Percentiles rank a stretch among this genome's conserved stretches.
Conservation (phyloP, 2,113 vertebrate genomes). For the Steatornis caripensis region DNA sequence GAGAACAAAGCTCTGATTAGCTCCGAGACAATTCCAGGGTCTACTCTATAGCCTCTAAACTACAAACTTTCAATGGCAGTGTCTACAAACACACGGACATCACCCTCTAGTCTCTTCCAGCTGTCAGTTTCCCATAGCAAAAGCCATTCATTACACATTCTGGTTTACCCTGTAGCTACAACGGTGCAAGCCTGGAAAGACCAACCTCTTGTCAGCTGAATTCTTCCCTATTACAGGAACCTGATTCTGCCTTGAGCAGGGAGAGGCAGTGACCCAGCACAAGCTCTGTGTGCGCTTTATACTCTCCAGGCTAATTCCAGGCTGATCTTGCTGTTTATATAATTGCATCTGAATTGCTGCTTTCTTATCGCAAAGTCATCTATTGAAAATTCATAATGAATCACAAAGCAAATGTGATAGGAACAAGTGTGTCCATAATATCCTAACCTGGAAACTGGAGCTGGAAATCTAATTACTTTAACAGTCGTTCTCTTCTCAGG, state of each 20-base stretch:
- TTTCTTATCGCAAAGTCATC: conserved; percentile 74
- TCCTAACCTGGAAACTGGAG: conserved; percentile 68
- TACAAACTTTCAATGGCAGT: neutral
- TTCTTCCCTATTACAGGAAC: conserved; percentile 49
- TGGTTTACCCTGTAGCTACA: conserved; percentile 35
- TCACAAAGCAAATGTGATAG: conserved; percentile 69
- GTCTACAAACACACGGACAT: neutral
- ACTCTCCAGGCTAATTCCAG: conserved; percentile 70
- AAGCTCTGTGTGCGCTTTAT: conserved; percentile 68
- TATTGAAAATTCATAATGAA: conserved; percentile 78
- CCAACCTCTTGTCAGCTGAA: conserved; percentile 45
- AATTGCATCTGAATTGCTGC: conserved; percentile 71
- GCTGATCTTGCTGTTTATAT: conserved; percentile 77
- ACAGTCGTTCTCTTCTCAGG: conserved; percentile 41
- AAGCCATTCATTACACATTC: neutral
- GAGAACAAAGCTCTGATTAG: neutral
- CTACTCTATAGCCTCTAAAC: neutral
- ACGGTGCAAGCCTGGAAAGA: neutral
- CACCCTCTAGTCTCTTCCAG: neutral
- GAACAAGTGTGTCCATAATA: conserved; percentile 63
- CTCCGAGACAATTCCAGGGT: neutral
- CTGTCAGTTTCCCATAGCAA: neutral
- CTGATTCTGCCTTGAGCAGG: conserved; percentile 60
- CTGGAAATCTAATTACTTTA: conserved; percentile 66
- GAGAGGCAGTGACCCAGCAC: conserved; percentile 53